Percentiles rank a stretch among this genome's conserved stretches.
phyloP scores from a whole-genome alignment of 2,797 vertebrate genomes.

The Tolypeutes matacus region DNA sequence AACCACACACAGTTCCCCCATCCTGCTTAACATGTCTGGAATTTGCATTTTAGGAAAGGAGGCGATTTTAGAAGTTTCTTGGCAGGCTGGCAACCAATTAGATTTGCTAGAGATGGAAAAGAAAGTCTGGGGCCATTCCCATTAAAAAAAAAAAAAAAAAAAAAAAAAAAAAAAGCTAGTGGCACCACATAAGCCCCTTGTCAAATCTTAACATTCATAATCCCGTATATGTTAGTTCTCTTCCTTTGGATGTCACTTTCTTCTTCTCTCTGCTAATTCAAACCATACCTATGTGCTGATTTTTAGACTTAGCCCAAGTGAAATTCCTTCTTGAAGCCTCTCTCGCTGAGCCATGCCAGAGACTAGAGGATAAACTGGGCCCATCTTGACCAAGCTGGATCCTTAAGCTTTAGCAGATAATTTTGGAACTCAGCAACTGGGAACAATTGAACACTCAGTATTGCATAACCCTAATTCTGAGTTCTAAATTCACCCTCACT shows the following conservation, averaged over 20 bases:
- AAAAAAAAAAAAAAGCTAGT: too few relatives aligned
- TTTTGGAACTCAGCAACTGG: neutral
- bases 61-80: conserved; percentile 29
- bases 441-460: neutral
- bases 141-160: neutral
- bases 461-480: neutral
- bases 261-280: conserved; percentile 35
- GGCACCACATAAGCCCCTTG: neutral
- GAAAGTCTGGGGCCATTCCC: conserved; percentile 28
- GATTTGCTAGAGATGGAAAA: conserved; percentile 17
- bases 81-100: neutral
- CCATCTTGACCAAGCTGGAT: neutral
- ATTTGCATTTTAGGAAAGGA: conserved; percentile 19
- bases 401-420: neutral
- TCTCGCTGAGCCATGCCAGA: neutral
- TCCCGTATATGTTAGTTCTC: neutral
- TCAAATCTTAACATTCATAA: conserved; percentile 12
- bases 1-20: neutral
- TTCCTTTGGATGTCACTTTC: neutral
- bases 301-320: conserved; percentile 37
- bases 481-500: conserved; percentile 17
- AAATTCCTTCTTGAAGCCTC: conserved; percentile 9
- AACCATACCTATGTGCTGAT: neutral
- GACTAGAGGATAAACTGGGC: neutral
- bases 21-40: neutral